Conservation (phyloP, 2,113 vertebrate genomes). For the Leucoraja erinaceus region DNA sequence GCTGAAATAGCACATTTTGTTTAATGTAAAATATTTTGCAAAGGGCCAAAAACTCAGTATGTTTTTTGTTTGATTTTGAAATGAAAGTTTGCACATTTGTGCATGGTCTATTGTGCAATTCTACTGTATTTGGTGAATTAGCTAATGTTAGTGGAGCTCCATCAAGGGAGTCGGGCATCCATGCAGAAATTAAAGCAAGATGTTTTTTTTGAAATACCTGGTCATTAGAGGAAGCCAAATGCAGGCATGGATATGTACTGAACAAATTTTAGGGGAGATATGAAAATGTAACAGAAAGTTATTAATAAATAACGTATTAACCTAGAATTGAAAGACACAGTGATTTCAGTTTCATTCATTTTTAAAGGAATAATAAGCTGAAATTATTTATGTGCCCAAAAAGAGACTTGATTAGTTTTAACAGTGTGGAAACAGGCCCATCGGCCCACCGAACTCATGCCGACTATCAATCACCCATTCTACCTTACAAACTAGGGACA, state of each 20-base stretch:
- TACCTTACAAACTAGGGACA: too few species aligned
- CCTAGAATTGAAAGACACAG: background rate
- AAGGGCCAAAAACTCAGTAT: background rate
- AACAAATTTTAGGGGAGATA: background rate
- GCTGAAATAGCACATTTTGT: background rate
- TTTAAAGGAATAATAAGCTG: too few species aligned
- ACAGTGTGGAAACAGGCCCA: too few species aligned
- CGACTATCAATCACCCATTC: too few species aligned
- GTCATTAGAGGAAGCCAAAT: background rate
- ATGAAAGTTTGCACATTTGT: background rate
- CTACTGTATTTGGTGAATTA: background rate
- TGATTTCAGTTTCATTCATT: background rate
- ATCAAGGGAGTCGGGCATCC: background rate
- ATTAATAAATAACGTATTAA: background rate
- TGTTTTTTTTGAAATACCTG: background rate
- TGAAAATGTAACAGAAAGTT: background rate
- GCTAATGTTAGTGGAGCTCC: background rate
- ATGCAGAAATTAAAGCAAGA: background rate
- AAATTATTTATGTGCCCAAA: too few species aligned
- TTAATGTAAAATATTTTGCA: background rate
- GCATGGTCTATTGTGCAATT: background rate
- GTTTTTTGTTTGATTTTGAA: background rate
- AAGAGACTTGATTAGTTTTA: too few species aligned
- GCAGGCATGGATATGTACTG: background rate
- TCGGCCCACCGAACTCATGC: too few species aligned